Base-by-base conservation (phyloP, 2,113 vertebrate genomes). In the Symphodus melops region DNA sequence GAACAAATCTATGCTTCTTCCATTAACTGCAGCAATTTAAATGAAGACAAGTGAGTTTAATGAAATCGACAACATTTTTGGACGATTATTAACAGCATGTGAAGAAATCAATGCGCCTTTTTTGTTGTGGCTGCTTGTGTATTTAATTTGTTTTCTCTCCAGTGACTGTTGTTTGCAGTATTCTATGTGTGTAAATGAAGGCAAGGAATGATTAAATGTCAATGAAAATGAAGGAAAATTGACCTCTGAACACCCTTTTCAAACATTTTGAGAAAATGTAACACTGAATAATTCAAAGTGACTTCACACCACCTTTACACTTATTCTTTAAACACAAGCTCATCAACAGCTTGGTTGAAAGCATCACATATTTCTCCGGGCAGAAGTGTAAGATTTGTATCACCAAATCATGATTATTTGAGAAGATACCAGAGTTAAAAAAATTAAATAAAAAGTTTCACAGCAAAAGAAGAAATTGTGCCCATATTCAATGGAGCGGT, bases 1-100 rank as follows among this genome's bases (percentile, higher is more conserved):
- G 19, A 37, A 36, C 20, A 10, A 33, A 33, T 33, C n/a, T 49
- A 17, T 16, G 9, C 11, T 57, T 17, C 7, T 70, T 59, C n/a
- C 71, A 9, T 56, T 33, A 74, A 53, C 14, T 57, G 41, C 13
- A 44, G 19, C 49, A 36, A 44, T 67, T 61, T 62, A 72, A 44
- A 6, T 19, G 1, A 44, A 23, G 8, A 60, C 20, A 48, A 68
- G 39, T 41, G 2, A 33, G 28, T 33, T 33, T 5, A 33, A 33
- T 33, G 5, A 33, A 33, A 33, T 33, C 3, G 5, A 6, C 39
- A 10, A 41, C 39, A 41, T 9, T 41, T 41, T 10, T 41, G 8
- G 8, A 41, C 39, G 72, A 33, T 33, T 33, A 33, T 72, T 51
- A 72, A 9, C 20, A 60, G 52, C 1, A 5, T 56, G 66, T 19